Evolutionary conservation across 2,888 invertebrate species (phyloP).

Genomic region (Calliopum simillimum): DNA sequence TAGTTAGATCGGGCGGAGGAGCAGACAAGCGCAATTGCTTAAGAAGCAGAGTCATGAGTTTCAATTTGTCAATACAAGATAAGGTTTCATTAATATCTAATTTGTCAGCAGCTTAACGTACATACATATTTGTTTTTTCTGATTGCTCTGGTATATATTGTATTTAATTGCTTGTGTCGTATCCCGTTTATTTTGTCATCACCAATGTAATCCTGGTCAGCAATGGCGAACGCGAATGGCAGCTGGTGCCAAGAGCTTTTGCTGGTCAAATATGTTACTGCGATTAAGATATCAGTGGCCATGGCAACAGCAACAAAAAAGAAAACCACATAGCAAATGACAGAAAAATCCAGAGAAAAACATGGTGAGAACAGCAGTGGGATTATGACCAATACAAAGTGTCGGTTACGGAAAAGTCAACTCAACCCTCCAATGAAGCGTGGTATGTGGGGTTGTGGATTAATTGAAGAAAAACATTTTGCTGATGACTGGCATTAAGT

Average conservation of each 20-base stretch:
- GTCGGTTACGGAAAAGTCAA: no score
- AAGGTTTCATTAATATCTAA: constrained; percentile 26
- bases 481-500: no score
- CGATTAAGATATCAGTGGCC: constrained; percentile 9
- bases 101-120: constrained; percentile 21
- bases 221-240: not conserved
- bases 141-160: not conserved
- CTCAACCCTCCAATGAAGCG: no score
- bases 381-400: not conserved
- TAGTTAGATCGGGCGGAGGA: no score
- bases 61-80: constrained; percentile 7
- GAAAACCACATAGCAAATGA: not conserved
- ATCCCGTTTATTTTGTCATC: constrained; percentile 6
- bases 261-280: not conserved
- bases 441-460: no score
- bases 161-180: constrained; percentile 7
- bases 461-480: no score
- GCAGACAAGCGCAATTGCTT: no score
- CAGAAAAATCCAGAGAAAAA: constrained; percentile 14
- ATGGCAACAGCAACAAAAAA: not conserved
- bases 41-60: no score
- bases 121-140: no score
- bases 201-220: constrained; percentile 6
- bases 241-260: constrained; percentile 17
- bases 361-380: not conserved